Base-by-base conservation (phyloP, 92 coral and sea anemone genomes). In the Isaurus tuberculatus region DNA sequence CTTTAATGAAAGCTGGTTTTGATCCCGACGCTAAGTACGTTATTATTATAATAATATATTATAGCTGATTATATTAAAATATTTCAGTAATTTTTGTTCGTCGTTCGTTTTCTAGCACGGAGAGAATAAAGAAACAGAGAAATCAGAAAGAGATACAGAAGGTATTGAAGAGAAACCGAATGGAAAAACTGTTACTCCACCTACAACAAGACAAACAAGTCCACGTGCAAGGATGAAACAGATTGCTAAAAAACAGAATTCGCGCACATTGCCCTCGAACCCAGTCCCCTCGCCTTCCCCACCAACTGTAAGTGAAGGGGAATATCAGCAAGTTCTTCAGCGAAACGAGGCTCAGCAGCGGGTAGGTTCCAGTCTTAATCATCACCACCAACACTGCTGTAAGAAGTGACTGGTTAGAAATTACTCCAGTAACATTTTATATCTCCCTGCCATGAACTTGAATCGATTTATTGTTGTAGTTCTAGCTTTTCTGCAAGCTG, bases 281-380 rank as follows among this genome's bases (percentile, higher is more conserved):
- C 89, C 87, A 86, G 83, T 86, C 13, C 94, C 97, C 57, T 81
- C 97, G 17, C 94, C 97, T 16, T 91, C 97, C 33, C 97, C 97
- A 4, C 97, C 97, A 19, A 86, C 94, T 68, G 92, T 90, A 58
- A 86, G 83, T 67, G 93, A 91, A 86, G 88, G 65, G 44, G 93
- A 91, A 83, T 65, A 88, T 66, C 90, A 89, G 34, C 88, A 85
- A 42, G 73, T 83, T 26, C 66, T 73, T 43, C 90, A 16, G 55
- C 84, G 88, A 72, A 90, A 80, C 25, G 84, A 87, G 68, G 84
- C 33, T 8, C 82, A 58, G 29, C 82, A 58, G 31, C 69, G 70
- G 37, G 82, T 77, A 77, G 46, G 81, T 49, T 9, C 19, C 30
- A n/a, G 43, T 20, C 44, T 20, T n/a, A 65, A 31, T 11, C 28